Base-by-base conservation (phyloP, 2,113 vertebrate genomes). In the Ursus arctos region DNA sequence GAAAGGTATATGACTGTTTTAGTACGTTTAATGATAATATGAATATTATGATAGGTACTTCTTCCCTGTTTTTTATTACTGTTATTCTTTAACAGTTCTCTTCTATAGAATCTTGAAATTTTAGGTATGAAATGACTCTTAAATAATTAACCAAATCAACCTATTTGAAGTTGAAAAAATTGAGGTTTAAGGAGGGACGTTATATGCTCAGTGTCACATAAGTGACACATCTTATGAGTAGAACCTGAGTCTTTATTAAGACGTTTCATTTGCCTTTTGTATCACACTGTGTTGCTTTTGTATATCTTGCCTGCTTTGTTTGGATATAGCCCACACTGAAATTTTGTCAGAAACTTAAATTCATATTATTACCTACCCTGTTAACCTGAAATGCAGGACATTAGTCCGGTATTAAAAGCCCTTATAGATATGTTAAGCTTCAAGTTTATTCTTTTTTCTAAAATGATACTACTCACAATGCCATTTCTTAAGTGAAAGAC, bases 271-370 rank as follows among this genome's bases (percentile, higher is more conserved):
- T 95, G 22, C 13, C 43, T 90, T 79, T 79, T 92, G 16, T 89
- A n/a, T 53, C 33, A 57, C 21, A 21, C 1, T 90, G 0, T 85
- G 43, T 72, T 94, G 33, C 76, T 93, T 57, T 61, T 74, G 18
- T 92, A 4, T 84, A 43, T 89, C 13, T 90, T 89, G 7, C 7
- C 36, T 88, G 4, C 74, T 88, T 93, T 63, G 10, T 55, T 90
- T 51, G 49, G 61, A 24, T 92, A 88, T 80, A 88, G 28, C 28
- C 18, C 8, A 94, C 33, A 86, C 8, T 71, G 28, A 89, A 82
- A 59, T 93, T 95, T 81, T 89, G 74, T 86, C 13, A 94, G 26
- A 95, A 94, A 80, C 47, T 81, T 89, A n/a, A 51, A 81, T 88
- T 93, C 33, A 55, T 72, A 36, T 95, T 92, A 47, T 36, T 79